Evolutionary conservation across 2,888 invertebrate genomes (phyloP).

Genomic region (Drosophila austrosaltans): DNA sequence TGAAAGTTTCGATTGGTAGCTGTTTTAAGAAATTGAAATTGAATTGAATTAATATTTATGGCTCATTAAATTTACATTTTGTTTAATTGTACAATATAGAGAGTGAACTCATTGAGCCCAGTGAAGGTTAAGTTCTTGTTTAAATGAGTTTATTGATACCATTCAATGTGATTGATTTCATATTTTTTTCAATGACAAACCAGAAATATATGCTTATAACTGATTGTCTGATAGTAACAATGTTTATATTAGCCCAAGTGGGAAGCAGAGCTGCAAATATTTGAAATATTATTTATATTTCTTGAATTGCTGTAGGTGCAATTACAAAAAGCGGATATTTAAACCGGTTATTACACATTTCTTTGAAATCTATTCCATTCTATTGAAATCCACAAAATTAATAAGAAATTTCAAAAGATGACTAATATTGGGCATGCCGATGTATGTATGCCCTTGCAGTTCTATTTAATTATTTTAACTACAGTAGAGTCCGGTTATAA

Average conservation of each 20-base stretch:
- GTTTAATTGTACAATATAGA: constrained; percentile 30
- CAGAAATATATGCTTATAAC: background rate
- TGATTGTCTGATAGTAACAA: background rate
- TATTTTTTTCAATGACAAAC: background rate
- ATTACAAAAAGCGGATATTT: background rate
- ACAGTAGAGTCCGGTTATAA: no score
- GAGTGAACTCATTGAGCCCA: background rate
- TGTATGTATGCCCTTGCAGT: no score
- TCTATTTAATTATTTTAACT: no score
- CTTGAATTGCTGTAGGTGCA: no score
- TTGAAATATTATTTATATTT: background rate
- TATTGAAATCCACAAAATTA: background rate
- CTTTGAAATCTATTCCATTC: background rate
- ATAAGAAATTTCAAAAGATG: no score
- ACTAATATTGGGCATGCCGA: no score
- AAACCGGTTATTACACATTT: background rate
- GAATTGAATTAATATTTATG: constrained; percentile 28
- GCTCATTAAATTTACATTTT: constrained; percentile 65
- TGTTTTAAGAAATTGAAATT: background rate
- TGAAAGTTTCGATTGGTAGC: constrained; percentile 6
- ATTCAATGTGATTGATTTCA: constrained; percentile 2
- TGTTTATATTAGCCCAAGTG: background rate
- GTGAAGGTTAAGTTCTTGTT: constrained; percentile 7
- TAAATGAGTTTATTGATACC: constrained; percentile 10
- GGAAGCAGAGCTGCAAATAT: background rate